phyloP scores from a whole-genome alignment of 2,113 vertebrate genomes.

The Bostrychus sinensis region DNA sequence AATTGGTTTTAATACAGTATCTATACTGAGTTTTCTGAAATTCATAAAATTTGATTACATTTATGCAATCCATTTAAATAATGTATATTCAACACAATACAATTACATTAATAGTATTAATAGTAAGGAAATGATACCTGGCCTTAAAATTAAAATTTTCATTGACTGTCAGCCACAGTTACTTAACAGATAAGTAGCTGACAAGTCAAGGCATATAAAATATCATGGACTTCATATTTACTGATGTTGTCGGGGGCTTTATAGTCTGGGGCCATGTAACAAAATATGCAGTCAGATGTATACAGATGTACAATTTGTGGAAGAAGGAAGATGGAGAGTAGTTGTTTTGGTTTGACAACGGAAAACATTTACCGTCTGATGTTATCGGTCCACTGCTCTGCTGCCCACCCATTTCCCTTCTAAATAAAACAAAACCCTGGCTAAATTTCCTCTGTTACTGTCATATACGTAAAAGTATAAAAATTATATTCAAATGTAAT shows the following conservation, averaged over 20 bases:
- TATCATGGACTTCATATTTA: too few species aligned
- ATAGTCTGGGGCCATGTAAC: slow-evolving; percentile 19
- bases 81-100: too few species aligned
- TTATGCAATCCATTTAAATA: too few species aligned
- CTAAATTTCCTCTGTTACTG: background rate
- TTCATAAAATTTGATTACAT: too few species aligned
- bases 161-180: background rate
- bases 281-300: slow-evolving; percentile 11
- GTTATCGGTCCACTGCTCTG: slow-evolving; percentile 52
- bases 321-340: slow-evolving; percentile 7
- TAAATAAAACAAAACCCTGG: slow-evolving; percentile 29
- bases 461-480: slow-evolving; percentile 6
- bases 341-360: slow-evolving; percentile 25
- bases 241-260: background rate
- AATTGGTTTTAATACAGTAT: too few species aligned
- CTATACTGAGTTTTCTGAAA: too few species aligned
- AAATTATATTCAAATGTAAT: too few species aligned
- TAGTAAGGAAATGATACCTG: too few species aligned
- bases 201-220: background rate
- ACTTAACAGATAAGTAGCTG: too few species aligned
- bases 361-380: slow-evolving; percentile 75
- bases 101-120: too few species aligned
- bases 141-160: slow-evolving; percentile 1
- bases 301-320: background rate
- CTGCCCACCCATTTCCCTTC: slow-evolving; percentile 65